Evolutionary conservation across 2,113 vertebrate species (phyloP).

Genomic region (Chaenocephalus aceratus): DNA sequence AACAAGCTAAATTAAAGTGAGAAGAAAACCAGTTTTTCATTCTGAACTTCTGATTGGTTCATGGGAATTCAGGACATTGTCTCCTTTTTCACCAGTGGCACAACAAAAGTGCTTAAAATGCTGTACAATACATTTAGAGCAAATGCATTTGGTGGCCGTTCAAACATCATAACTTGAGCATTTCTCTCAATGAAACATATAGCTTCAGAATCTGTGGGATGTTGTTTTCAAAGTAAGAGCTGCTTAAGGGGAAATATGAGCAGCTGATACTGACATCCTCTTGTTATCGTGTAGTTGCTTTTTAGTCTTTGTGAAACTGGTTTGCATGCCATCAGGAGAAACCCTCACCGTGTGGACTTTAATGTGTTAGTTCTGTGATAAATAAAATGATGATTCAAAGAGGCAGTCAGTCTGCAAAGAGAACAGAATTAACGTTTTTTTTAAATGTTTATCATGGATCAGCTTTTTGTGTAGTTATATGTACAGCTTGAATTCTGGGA

Average conservation of each 20-base stretch:
- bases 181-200: background rate
- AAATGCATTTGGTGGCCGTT: background rate
- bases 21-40: background rate
- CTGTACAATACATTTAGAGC: background rate
- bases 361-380: constrained; percentile 15
- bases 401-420: background rate
- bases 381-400: background rate
- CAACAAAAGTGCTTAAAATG: background rate
- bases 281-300: constrained; percentile 34
- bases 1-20: background rate
- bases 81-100: background rate
- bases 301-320: constrained; percentile 50
- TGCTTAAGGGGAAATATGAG: background rate
- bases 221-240: background rate
- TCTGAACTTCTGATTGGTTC: background rate
- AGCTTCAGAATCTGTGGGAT: background rate
- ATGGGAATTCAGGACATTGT: background rate
- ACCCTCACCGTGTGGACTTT: constrained; percentile 12
- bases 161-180: background rate
- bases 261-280: constrained; percentile 19
- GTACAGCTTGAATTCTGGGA: constrained; percentile 49
- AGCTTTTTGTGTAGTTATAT: constrained; percentile 51
- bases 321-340: constrained; percentile 39
- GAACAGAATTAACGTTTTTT: constrained; percentile 7
- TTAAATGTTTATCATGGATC: constrained; percentile 6